A percentile compares a stretch with the other conserved stretches of the same genome.
These are phyloP conservation scores for Embidobia sp. DNA, from an alignment of 2,888 invertebrate genomes.

Conservation along the genomic window DNA sequence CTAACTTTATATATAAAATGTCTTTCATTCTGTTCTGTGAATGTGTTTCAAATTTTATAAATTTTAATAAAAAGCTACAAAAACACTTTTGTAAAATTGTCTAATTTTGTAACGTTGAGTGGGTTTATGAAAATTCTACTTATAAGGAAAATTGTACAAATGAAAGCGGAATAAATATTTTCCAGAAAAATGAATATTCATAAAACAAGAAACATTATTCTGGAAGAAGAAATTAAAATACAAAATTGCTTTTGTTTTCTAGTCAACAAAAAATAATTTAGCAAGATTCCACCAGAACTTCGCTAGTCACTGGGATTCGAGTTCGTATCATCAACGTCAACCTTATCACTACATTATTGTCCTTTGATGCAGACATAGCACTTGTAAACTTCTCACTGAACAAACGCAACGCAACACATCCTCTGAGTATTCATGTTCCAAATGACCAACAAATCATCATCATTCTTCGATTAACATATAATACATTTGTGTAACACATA, in stretches of 20 bases:
- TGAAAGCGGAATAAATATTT: no score
- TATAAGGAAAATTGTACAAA: no score
- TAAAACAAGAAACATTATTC: no score
- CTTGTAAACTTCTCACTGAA: slow-evolving; percentile 72
- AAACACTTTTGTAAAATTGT: no score
- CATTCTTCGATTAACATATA: slow-evolving; percentile 45
- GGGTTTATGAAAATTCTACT: no score
- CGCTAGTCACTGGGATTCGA: slow-evolving; percentile 8
- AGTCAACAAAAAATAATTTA: not conserved
- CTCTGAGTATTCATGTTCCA: slow-evolving; percentile 42
- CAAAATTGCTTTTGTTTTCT: not conserved
- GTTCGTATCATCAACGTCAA: slow-evolving; percentile 33
- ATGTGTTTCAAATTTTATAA: no score
- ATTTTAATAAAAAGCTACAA: no score
- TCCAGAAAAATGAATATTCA: no score
- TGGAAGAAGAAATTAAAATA: not conserved
- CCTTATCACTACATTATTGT: slow-evolving; percentile 82
- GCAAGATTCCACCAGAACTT: slow-evolving; percentile 37
- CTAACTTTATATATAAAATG: no score
- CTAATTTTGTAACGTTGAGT: no score
- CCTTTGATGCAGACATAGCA: slow-evolving; percentile 80
- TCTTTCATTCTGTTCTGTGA: no score
- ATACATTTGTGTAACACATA: slow-evolving; percentile 37
- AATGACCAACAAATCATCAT: slow-evolving; percentile 50
- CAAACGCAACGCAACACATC: slow-evolving; percentile 37